Conservation (phyloP, 2,113 vertebrate species). For the Anhinga rufa region DNA sequence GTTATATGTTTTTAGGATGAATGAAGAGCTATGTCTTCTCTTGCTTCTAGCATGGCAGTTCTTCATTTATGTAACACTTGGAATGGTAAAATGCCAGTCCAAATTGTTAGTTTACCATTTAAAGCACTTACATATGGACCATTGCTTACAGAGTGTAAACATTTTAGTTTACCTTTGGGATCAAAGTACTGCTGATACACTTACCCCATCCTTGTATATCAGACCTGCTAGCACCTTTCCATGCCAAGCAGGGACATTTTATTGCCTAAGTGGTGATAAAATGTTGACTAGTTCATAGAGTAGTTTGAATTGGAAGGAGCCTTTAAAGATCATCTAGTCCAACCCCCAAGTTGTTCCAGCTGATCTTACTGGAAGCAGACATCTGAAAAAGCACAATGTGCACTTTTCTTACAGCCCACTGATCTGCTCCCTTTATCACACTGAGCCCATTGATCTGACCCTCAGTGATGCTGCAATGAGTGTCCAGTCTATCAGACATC, state of each 20-base stretch:
- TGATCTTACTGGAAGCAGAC: background rate
- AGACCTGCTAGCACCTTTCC: background rate
- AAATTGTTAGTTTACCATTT: background rate
- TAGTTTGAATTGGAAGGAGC: background rate
- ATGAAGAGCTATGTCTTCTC: background rate
- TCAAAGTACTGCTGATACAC: background rate
- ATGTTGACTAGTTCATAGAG: background rate
- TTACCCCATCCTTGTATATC: background rate
- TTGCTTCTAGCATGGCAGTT: background rate
- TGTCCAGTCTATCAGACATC: background rate
- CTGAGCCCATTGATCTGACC: background rate
- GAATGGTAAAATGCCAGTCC: background rate
- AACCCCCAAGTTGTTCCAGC: background rate
- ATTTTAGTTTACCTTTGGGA: background rate
- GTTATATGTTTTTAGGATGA: background rate
- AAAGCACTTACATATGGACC: background rate
- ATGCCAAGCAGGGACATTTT: background rate
- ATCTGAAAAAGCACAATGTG: background rate
- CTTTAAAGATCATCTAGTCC: background rate
- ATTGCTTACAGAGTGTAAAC: background rate
- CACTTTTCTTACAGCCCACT: background rate
- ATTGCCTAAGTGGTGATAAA: background rate
- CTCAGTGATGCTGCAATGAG: background rate
- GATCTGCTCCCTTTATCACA: background rate
- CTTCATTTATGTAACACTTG: background rate